Evolutionary conservation across 2,888 invertebrate genomes (phyloP).

Genomic region (Vanessa cardui): DNA sequence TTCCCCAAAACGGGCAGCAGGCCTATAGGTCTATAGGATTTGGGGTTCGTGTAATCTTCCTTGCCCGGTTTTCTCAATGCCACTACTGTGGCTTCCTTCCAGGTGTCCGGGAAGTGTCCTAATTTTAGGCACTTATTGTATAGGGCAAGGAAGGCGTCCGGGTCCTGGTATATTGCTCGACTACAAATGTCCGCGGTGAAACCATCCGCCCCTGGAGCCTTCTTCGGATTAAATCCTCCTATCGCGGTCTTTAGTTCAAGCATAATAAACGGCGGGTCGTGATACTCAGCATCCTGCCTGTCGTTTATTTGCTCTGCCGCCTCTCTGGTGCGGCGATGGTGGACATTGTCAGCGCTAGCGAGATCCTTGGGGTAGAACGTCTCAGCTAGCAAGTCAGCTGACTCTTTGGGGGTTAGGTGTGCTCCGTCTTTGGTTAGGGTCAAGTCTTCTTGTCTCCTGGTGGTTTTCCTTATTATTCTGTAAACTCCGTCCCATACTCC

Average conservation of each 20-base stretch:
- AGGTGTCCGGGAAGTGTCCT: too few relatives aligned
- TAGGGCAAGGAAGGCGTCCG: background rate
- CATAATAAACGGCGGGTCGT: too few relatives aligned
- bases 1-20: slow-evolving; percentile 36
- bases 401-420: slow-evolving; percentile 16
- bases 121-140: too few relatives aligned
- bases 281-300: too few relatives aligned
- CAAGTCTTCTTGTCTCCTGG: slow-evolving; percentile 17
- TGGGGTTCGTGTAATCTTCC: slow-evolving; percentile 16
- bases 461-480: slow-evolving; percentile 22
- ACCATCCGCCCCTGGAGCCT: slow-evolving; percentile 3
- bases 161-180: background rate
- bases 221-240: background rate
- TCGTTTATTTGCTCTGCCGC: too few relatives aligned
- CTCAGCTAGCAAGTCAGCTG: slow-evolving; percentile 24
- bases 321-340: too few relatives aligned
- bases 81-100: too few relatives aligned
- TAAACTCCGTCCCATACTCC: slow-evolving; percentile 35
- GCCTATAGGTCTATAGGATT: slow-evolving; percentile 33
- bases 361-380: slow-evolving; percentile 31
- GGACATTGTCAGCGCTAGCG: too few relatives aligned
- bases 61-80: too few relatives aligned
- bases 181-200: background rate
- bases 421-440: background rate
- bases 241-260: too few relatives aligned